These are phyloP conservation scores for Turritopsis dohrnii DNA, from an alignment of 30 jellyfish, hydroid and myxozoan species.

Conservation along the genomic window DNA sequence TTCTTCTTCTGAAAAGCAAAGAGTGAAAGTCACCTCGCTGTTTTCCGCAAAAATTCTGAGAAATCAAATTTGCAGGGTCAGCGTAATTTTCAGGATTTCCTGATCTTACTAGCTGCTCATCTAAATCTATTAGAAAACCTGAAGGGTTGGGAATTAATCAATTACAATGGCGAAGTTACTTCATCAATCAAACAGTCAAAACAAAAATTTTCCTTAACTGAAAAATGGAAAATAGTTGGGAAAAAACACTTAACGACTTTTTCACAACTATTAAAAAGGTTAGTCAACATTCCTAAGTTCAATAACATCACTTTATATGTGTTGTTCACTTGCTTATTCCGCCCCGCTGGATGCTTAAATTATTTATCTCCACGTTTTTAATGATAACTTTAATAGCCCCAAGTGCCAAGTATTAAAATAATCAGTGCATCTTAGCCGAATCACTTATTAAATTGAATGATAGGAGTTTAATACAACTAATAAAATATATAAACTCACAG, in stretches of 20 bases:
- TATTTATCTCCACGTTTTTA: too few species aligned
- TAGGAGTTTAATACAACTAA: too few species aligned
- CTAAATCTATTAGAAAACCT: neutral
- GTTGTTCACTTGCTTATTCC: neutral
- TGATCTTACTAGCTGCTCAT: neutral
- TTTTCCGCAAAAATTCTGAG: neutral
- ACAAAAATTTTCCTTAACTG: neutral
- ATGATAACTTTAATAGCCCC: too few species aligned
- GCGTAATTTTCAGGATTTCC: neutral
- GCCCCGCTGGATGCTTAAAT: too few species aligned
- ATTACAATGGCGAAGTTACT: neutral
- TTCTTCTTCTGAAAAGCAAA: too few species aligned
- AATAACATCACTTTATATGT: neutral
- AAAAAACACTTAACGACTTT: neutral
- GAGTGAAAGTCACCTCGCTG: neutral
- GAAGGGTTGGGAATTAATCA: neutral
- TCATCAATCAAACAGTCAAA: neutral
- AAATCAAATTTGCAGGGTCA: neutral
- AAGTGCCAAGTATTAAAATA: too few species aligned
- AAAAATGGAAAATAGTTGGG: neutral
- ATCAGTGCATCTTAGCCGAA: too few species aligned
- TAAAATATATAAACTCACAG: too few species aligned
- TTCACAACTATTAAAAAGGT: neutral
- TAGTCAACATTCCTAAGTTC: neutral
- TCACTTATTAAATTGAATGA: too few species aligned